These are phyloP conservation scores for Habropoda laboriosa DNA, from an alignment of 1,140 invertebrate genomes.

Conservation along the genomic window DNA sequence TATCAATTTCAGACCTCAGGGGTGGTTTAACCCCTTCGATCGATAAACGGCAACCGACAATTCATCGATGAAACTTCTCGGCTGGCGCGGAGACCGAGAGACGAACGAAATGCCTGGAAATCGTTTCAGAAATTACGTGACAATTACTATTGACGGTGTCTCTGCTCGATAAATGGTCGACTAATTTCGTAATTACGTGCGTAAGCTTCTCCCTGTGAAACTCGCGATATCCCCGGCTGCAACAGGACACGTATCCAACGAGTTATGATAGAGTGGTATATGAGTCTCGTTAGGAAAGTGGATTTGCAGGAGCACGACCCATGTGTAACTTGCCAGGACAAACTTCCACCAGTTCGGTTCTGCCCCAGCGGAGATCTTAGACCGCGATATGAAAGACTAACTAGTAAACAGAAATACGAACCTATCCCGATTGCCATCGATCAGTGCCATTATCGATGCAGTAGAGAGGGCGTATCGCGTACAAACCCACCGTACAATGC, in stretches of 20 bases:
- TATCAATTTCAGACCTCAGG: too few relatives aligned
- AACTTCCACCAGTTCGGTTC: constrained; percentile 9
- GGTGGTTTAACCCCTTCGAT: too few relatives aligned
- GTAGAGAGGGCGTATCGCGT: not conserved
- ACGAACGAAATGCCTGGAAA: constrained; percentile 2
- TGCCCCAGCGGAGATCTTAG: not conserved
- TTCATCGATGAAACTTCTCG: not conserved
- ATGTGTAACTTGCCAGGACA: constrained; percentile 8
- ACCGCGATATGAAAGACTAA: constrained; percentile 30
- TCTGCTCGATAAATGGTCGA: constrained; percentile 2
- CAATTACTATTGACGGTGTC: constrained; percentile 8
- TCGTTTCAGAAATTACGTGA: not conserved
- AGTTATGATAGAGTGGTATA: not conserved
- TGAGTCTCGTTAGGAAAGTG: constrained; percentile 1
- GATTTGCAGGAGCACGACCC: not conserved
- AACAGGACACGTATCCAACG: not conserved
- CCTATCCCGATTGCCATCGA: not conserved
- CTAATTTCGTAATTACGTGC: constrained; percentile 10
- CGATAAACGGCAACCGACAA: not conserved
- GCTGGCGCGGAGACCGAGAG: too few relatives aligned
- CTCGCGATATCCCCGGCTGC: not conserved
- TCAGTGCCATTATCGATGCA: not conserved
- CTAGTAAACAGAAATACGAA: constrained; percentile 9
- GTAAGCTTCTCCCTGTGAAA: not conserved
- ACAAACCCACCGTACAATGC: not conserved